Base-by-base conservation (phyloP, 2,797 vertebrate genomes). In the Eospalax fontanierii region DNA sequence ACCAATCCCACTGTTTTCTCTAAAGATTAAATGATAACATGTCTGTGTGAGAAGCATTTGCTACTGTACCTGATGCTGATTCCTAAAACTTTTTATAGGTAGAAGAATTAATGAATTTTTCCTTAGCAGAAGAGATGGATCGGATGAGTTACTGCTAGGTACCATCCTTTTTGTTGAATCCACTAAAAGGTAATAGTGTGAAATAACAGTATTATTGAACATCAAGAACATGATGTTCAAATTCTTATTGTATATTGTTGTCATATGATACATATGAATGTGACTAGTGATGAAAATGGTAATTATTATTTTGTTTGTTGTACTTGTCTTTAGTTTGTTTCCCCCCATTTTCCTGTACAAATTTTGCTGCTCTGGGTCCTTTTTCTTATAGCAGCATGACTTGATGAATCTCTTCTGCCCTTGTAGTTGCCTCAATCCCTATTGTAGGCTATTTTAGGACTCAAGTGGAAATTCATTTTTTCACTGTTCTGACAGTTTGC, bases 101-200 rank as follows among this genome's bases (percentile, higher is more conserved):
- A 59, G 8, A 88, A 6, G 19, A 30, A 78, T 91, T 61, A 66
- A 71, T 81, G 35, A 91, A 75, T n/a, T 85, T 89, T 95, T 63
- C 46, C 66, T 85, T 92, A 88, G 38, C 30, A 46, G 90, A 92
- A 91, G 63, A 81, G n/a, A 92, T 19, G 78, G 83, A 57, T 81
- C 21, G 35, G 65, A 83, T 95, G 18, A 33, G 28, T 88, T 94
- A 59, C 85, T 90, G 70, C 19, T 28, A 85, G 54, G 9, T 11
- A 59, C 35, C 43, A 76, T 91, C 30, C 28, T 94, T 87, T 93
- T 61, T 65, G 43, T 89, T 88, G 88, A 89, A 38, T 76, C 38
- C 80, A 33, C 46, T 65, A 70, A 85, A 88, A 94, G 61, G 11
- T 11, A 46, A 46, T 46, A 46, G 46, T 87, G 79, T 85, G 28